A percentile compares a stretch with the other conserved stretches of the same genome.
These are phyloP conservation scores for Himalopsyche phryganea DNA, from an alignment of 1,140 invertebrate genomes.

Conservation along the genomic window DNA sequence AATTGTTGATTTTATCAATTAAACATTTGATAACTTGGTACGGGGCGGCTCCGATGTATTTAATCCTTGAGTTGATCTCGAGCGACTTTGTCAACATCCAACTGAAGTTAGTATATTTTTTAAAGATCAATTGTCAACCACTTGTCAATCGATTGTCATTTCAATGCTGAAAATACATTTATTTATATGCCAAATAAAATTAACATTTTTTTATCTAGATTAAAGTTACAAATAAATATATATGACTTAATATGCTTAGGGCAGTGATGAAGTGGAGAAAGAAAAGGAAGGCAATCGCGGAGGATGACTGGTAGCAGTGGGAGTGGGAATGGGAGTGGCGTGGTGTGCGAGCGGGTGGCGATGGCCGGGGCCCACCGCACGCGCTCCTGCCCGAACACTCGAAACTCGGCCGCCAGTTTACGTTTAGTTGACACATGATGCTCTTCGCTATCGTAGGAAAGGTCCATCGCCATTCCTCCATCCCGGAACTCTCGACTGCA, in stretches of 20 bases:
- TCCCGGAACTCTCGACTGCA: background rate
- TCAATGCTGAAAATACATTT: no score
- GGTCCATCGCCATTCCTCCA: background rate
- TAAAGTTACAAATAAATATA: no score
- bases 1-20: no score
- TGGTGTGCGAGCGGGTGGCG: constrained; percentile 33
- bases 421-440: constrained; percentile 7
- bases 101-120: no score
- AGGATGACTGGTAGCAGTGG: constrained; percentile 26
- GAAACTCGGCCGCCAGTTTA: constrained; percentile 26
- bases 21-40: no score
- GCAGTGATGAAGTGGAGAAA: constrained; percentile 16
- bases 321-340: constrained; percentile 8
- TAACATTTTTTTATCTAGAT: no score
- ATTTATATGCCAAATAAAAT: no score
- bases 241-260: background rate
- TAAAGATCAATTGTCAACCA: no score
- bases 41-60: no score
- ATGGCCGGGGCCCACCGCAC: constrained; percentile 32
- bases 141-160: no score
- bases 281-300: constrained; percentile 14
- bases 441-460: background rate
- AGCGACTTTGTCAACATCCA: no score
- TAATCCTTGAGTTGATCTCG: no score
- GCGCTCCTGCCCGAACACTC: constrained; percentile 18